Percentiles rank a stretch among this genome's conserved stretches.
Conservation (phyloP, 1,140 invertebrate genomes). For the Cotesia typhae region DNA sequence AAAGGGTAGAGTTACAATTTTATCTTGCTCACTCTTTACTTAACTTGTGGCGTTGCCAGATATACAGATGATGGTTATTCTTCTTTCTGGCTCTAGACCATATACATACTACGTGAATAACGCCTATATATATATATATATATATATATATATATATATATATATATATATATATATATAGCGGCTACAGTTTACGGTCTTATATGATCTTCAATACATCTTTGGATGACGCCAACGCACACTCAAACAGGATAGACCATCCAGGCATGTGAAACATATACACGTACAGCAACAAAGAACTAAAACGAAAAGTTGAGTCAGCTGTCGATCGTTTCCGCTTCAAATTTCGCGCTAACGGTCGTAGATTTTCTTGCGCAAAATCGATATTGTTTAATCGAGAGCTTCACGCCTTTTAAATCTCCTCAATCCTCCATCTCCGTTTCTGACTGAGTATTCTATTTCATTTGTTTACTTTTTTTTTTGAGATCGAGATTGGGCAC, state of each 20-base stretch:
- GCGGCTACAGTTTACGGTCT: too few relatives aligned
- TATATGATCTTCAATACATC: conserved; percentile 2
- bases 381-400: not conserved
- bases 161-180: too few relatives aligned
- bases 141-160: too few relatives aligned
- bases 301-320: conserved; percentile 32
- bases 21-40: conserved; percentile 27
- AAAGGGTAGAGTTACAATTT: conserved; percentile 44
- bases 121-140: too few relatives aligned
- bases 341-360: conserved; percentile 7
- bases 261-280: not conserved
- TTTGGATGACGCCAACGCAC: conserved; percentile 23
- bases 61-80: not conserved
- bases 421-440: too few relatives aligned
- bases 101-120: not conserved
- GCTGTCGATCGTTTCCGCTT: conserved; percentile 38
- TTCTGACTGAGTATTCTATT: not conserved
- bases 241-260: not conserved
- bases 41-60: too few relatives aligned
- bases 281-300: not conserved
- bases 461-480: not conserved
- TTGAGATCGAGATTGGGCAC: too few relatives aligned
- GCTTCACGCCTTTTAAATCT: not conserved
- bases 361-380: conserved; percentile 10
- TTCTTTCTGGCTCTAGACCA: conserved; percentile 17